Evolutionary conservation across 2,797 vertebrate genomes (phyloP).

Genomic region (Brotula barbata): DNA sequence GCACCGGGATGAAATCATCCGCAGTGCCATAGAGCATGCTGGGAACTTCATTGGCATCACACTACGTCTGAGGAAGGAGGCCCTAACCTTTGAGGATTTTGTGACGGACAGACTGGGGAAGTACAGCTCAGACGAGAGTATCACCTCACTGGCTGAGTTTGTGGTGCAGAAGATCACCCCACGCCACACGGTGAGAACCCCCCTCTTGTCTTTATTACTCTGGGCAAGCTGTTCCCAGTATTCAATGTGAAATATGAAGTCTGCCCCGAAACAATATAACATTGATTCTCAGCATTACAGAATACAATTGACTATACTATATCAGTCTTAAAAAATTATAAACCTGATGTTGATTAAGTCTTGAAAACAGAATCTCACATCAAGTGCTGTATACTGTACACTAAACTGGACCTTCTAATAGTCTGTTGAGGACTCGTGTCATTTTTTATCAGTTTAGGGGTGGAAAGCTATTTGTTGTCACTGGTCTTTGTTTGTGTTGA

Average conservation of each 20-base stretch:
- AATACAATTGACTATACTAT: too few relatives aligned
- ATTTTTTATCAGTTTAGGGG: not conserved
- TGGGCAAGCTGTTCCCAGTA: too few relatives aligned
- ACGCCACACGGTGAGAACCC: conserved; percentile 86
- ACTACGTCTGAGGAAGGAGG: conserved; percentile 89
- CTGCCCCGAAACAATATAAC: too few relatives aligned
- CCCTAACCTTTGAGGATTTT: conserved; percentile 89
- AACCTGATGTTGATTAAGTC: too few relatives aligned
- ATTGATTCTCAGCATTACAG: too few relatives aligned
- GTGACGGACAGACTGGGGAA: conserved; percentile 92
- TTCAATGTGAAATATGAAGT: too few relatives aligned
- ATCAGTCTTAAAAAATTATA: too few relatives aligned
- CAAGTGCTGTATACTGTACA: too few relatives aligned
- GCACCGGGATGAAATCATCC: conserved; percentile 95
- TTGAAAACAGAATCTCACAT: too few relatives aligned
- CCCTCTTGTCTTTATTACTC: not conserved
- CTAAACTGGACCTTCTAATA: too few relatives aligned
- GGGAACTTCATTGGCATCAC: conserved; percentile 95
- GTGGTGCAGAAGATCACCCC: conserved; percentile 95
- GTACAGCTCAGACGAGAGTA: conserved; percentile 94
- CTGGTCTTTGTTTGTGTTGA: conserved; percentile 13
- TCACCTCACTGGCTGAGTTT: conserved; percentile 98
- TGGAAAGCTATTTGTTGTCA: not conserved
- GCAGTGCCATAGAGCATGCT: conserved; percentile 94
- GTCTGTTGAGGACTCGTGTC: too few relatives aligned